Conservation (phyloP, 2,113 vertebrate species). For the Aplodontia rufa region DNA sequence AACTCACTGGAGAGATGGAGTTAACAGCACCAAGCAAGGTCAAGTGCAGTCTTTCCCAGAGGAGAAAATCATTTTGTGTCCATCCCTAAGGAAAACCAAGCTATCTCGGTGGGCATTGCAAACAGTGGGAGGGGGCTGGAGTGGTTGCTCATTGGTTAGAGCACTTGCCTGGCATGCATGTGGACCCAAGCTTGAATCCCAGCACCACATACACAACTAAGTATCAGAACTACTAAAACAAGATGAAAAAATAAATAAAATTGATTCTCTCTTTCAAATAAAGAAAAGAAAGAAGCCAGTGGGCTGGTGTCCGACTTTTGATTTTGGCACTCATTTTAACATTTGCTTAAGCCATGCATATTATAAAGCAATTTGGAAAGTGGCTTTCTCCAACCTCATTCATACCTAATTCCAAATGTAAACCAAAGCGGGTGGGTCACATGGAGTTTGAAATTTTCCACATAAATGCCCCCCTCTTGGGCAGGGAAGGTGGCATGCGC, state of each 20-base stretch:
- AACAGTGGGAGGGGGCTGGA: too few relatives aligned
- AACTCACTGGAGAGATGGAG: background rate
- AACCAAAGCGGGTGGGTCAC: background rate
- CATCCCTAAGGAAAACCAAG: background rate
- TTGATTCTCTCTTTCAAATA: too few relatives aligned
- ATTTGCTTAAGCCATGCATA: background rate
- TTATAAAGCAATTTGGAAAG: background rate
- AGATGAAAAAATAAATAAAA: too few relatives aligned
- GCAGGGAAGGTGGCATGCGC: background rate
- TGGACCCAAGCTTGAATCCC: too few relatives aligned
- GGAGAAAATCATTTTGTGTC: background rate
- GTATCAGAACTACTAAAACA: too few relatives aligned
- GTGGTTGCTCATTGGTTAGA: too few relatives aligned
- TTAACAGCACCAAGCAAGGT: too few relatives aligned
- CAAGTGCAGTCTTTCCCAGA: rapidly evolving
- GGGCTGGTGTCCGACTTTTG: background rate
- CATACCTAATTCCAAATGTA: background rate
- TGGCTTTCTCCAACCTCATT: background rate
- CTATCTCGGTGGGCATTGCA: background rate
- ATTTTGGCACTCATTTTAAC: background rate
- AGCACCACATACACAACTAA: too few relatives aligned
- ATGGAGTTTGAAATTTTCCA: background rate
- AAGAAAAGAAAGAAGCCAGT: too few relatives aligned
- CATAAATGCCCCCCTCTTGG: background rate
- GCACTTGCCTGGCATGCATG: too few relatives aligned